phyloP scores from a whole-genome alignment of 1,140 invertebrate genomes.

The Carposina sasakii region DNA sequence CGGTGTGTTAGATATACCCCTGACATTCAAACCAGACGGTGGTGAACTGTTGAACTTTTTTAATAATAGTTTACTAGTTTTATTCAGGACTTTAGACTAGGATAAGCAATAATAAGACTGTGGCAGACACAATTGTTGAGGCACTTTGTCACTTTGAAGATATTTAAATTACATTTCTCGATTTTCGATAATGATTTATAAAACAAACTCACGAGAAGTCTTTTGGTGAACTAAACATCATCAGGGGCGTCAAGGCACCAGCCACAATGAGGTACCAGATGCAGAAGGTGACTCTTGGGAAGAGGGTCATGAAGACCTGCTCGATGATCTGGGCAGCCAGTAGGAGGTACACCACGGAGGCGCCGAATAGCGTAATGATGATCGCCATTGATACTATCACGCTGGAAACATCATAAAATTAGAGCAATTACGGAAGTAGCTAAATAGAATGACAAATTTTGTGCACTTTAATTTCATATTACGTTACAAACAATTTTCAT shows the following conservation, averaged over 20 bases:
- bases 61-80: no score
- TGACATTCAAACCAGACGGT: no score
- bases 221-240: constrained; percentile 82
- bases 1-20: no score
- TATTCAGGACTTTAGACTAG: no score
- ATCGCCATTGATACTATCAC: constrained; percentile 48
- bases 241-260: constrained; percentile 74
- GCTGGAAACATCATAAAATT: constrained; percentile 31
- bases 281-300: constrained; percentile 72
- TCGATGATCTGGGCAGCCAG: constrained; percentile 78
- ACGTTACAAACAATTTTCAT: no score
- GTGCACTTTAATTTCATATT: no score
- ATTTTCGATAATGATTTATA: not conserved
- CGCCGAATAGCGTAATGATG: constrained; percentile 79
- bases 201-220: constrained; percentile 77
- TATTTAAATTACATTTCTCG: no score
- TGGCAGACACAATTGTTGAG: no score
- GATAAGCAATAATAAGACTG: no score
- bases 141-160: no score
- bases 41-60: no score
- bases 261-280: constrained; percentile 78
- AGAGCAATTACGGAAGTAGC: not conserved
- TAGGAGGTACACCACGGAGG: constrained; percentile 79
- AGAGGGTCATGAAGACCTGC: constrained; percentile 68
- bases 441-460: no score